Conservation (phyloP, 1,140 invertebrate species). For the Centruroides sculpturatus region DNA sequence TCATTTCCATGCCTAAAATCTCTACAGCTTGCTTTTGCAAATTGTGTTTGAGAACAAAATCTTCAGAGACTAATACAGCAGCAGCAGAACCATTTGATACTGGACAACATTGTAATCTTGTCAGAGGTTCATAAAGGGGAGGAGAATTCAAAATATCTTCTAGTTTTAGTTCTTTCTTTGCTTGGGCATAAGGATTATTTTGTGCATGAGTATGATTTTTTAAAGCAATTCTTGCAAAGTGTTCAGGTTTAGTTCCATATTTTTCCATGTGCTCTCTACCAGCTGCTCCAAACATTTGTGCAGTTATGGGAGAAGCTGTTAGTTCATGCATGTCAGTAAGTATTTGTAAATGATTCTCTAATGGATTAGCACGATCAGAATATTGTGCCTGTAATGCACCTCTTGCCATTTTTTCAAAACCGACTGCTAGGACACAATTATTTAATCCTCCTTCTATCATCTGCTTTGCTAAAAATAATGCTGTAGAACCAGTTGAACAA, state of each 20-base stretch:
- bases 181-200: conserved; percentile 93
- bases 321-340: conserved; percentile 41
- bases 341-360: conserved; percentile 80
- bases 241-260: conserved; percentile 80
- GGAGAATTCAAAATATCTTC: conserved; percentile 71
- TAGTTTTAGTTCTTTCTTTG: conserved; percentile 71
- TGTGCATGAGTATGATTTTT: conserved; percentile 95
- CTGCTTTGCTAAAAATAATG: conserved; percentile 78
- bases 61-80: conserved; percentile 75
- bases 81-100: conserved; percentile 93
- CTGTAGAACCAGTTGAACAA: conserved; percentile 92
- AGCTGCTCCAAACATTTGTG: conserved; percentile 94
- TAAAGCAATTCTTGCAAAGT: conserved; percentile 92
- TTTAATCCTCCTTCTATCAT: conserved; percentile 69
- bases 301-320: conserved; percentile 60
- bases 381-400: conserved; percentile 72
- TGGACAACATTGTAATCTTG: conserved; percentile 91
- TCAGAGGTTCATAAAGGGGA: conserved; percentile 68
- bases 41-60: conserved; percentile 68
- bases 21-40: conserved; percentile 74
- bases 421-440: conserved; percentile 86
- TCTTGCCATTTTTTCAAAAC: conserved; percentile 96
- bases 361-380: conserved; percentile 76
- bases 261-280: conserved; percentile 94
- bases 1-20: conserved; percentile 92